Evolutionary conservation across 2,113 vertebrate species (phyloP), one percentile per base, ranked within the genome.

Genomic region (Falco punctatus): DNA sequence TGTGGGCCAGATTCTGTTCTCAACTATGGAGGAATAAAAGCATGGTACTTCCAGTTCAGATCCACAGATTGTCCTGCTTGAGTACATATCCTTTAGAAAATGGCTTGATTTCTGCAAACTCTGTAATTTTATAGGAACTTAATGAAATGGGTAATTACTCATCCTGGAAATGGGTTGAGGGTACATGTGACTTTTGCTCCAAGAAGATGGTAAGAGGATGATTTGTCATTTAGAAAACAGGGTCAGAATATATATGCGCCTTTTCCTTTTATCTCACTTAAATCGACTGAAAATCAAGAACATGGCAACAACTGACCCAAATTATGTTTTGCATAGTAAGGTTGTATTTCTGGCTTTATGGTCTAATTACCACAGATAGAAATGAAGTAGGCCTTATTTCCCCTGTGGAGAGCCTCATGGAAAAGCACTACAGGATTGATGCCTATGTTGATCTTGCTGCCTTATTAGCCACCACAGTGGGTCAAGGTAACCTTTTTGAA

Each of bases 401-500:
- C 57, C 13, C 57, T 30, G 5, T 13, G 35, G 91, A 61, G 11
- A 84, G 55, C 48, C 65, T 66, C n/a, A 84, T 35, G 72, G 80
- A 92, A 74, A 88, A 64, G 4, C 57, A 59, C 61, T 35, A 16
- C 26, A 35, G 72, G 11, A 66, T 0, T 0, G 77, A 81, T 6
- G 46, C 11, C 89, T 64, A 44, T 15, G 35, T 64, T 81, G 69
- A 52, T 89, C 44, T 55, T n/a, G 14, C 32, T 96, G 69, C 35
- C 48, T 71, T 49, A 66, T 62, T 77, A 91, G 49, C 1, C 7
- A 59, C 46, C 24, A 46, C 40, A 33, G 7, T 49, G 62, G 57
- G 91, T 78, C 89, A 92, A 91, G 28, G 49, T 49, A 95, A 96
- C 77, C 74, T 82, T 64, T 95, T n/a, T 72, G 66, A 90, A 92